phyloP scores from a whole-genome alignment of 1,140 invertebrate species.

The Drosophila orena region DNA sequence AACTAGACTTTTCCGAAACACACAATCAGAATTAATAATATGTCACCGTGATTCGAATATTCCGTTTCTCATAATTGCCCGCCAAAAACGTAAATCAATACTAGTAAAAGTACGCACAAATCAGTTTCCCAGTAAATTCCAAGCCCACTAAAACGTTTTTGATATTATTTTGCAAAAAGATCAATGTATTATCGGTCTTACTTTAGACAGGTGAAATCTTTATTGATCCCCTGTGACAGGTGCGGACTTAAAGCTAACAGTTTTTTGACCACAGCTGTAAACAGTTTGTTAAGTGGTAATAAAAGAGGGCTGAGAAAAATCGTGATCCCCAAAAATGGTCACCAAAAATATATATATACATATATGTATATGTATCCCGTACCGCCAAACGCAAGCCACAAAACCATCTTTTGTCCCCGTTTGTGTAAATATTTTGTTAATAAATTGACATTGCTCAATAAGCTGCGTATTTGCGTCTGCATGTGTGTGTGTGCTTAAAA shows the following conservation, averaged over 20 bases:
- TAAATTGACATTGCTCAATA: slow-evolving; percentile 39
- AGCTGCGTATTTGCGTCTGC: slow-evolving; percentile 6
- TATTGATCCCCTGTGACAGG: not conserved
- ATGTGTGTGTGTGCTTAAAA: slow-evolving; percentile 19
- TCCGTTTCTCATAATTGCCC: too few species aligned
- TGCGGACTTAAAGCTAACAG: slow-evolving; percentile 2
- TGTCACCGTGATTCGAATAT: too few species aligned
- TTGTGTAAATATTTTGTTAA: slow-evolving; percentile 49
- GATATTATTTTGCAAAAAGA: not conserved
- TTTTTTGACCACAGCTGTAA: slow-evolving; percentile 1
- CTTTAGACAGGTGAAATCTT: slow-evolving; percentile 6
- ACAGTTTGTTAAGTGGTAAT: not conserved
- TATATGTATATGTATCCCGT: not conserved
- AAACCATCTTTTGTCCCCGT: slow-evolving; percentile 37
- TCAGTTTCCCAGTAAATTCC: not conserved
- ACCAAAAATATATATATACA: slow-evolving; percentile 9
- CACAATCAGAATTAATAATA: too few species aligned
- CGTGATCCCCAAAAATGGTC: slow-evolving; percentile 38
- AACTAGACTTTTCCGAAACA: too few species aligned
- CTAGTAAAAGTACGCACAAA: not conserved
- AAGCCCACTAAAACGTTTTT: not conserved
- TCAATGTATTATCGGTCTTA: not conserved
- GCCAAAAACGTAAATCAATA: too few species aligned
- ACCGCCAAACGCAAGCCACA: slow-evolving; percentile 32
- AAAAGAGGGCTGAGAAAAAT: slow-evolving; percentile 27